Evolutionary conservation across 2,113 vertebrate genomes (phyloP).

Genomic region (Pogona vitticeps): DNA sequence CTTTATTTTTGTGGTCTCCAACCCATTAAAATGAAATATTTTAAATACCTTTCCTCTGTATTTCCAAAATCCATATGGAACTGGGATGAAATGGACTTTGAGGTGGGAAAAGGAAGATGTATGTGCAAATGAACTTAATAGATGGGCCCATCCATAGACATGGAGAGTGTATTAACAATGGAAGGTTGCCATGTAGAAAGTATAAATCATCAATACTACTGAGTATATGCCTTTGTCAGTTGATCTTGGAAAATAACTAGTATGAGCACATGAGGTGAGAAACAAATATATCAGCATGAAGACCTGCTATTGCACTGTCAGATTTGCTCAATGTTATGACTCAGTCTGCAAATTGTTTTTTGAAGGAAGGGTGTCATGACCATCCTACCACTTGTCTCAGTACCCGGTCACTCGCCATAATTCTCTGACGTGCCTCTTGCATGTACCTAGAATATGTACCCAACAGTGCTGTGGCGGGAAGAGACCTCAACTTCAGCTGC

Average conservation of each 20-base stretch:
- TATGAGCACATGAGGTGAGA: background rate
- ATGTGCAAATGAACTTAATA: background rate
- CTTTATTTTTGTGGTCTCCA: no score
- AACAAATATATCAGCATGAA: background rate
- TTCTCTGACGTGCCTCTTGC: no score
- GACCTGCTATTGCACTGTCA: background rate
- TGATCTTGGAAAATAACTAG: background rate
- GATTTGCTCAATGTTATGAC: background rate
- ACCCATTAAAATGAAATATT: background rate
- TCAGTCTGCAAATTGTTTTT: background rate
- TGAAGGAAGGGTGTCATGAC: no score
- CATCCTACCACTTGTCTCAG: no score
- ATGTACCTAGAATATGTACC: no score
- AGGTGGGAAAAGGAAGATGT: background rate
- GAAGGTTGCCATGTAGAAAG: background rate
- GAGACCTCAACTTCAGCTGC: no score
- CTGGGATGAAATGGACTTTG: background rate
- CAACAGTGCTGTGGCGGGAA: no score
- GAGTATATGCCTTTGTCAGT: background rate
- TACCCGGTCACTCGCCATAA: no score
- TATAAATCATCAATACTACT: background rate
- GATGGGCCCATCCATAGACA: background rate
- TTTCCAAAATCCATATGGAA: background rate
- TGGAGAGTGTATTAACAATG: background rate
- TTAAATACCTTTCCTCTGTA: background rate